Percentiles rank a stretch among this genome's conserved stretches.
These are phyloP conservation scores for Gryon sp. DNA, from an alignment of 1,140 invertebrate genomes.

Conservation along the genomic window DNA sequence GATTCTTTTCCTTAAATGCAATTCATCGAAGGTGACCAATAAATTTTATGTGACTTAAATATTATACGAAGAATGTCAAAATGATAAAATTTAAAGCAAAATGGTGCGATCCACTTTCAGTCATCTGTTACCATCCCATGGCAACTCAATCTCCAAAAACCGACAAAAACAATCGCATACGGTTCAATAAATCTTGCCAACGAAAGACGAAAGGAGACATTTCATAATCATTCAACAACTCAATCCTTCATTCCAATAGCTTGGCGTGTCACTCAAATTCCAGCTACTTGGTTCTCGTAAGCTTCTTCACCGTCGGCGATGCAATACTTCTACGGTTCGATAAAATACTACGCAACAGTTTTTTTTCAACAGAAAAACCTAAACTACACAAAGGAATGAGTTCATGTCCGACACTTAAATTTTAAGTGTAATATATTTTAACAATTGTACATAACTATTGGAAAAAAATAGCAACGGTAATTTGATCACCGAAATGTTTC, in stretches of 20 bases:
- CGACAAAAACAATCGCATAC: slow-evolving; percentile 20
- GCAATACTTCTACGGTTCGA: slow-evolving; percentile 1
- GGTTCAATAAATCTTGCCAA: slow-evolving; percentile 37
- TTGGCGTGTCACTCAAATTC: slow-evolving; percentile 33
- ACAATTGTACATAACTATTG: too few relatives aligned
- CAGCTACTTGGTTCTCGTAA: slow-evolving; percentile 20
- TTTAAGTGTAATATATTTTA: too few relatives aligned
- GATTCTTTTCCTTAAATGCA: too few relatives aligned
- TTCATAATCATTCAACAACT: slow-evolving; percentile 56
- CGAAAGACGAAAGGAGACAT: slow-evolving; percentile 36
- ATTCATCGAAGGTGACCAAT: neutral
- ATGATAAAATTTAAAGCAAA: slow-evolving; percentile 3
- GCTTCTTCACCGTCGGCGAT: slow-evolving; percentile 15
- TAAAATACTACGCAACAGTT: neutral
- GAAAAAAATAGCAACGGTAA: too few relatives aligned
- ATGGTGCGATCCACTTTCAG: neutral
- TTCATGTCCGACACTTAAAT: too few relatives aligned
- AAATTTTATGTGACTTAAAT: neutral
- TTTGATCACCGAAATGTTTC: too few relatives aligned
- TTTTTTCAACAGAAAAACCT: too few relatives aligned
- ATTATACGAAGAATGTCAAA: too few relatives aligned
- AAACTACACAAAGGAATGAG: too few relatives aligned
- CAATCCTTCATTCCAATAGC: slow-evolving; percentile 48
- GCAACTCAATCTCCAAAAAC: slow-evolving; percentile 1
- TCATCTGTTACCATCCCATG: slow-evolving; percentile 1